Base-by-base conservation (phyloP, 2,113 vertebrate genomes). In the Zosterops japonicus region DNA sequence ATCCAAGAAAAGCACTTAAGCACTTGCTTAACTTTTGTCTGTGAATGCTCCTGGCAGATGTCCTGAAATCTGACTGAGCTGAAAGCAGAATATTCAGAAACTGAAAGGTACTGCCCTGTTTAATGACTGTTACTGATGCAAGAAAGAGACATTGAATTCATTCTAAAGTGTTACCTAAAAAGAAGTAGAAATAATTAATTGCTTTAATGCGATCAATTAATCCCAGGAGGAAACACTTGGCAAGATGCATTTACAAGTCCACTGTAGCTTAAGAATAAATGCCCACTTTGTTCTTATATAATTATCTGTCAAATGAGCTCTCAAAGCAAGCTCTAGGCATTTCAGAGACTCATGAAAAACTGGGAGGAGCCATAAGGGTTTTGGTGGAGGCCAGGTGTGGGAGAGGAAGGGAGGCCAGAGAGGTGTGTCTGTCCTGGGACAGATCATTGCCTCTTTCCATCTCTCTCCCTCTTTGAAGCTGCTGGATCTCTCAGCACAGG, bases 131-230 rank as follows among this genome's bases (percentile, higher is more conserved):
- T 77, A 80, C 24, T 70, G 80, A 77, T 47, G 27, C 22, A 44
- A 83, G 78, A 94, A 56, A 56, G 12, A 69, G 55, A 63, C 39
- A 72, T 49, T 18, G 77, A 63, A 80, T 72, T 72, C 4, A 80
- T 69, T 69, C n/a, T n/a, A 35, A 80, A 92, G 14, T 21, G 7
- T 74, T 88, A 83, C 29, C 25, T 79, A 41, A 79, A 70, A 75
- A 57, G 47, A 76, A 91, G 49, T 8, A 89, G 49, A 91, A 93
- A 91, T 61, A 91, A 90, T 91, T 87, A 25, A 72, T 95, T 76
- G 49, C 22, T 77, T 65, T 67, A 86, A 77, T n/a, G 23, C 15
- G 52, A 72, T 70, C 59, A 39, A 9, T 80, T 88, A 87, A 52
- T 64, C 55, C 17, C 18, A 2, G 4, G 15, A 61, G 27, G 11